These are phyloP conservation scores for Dinoponera quadriceps DNA, from an alignment of 1,140 invertebrate genomes.

Conservation along the genomic window DNA sequence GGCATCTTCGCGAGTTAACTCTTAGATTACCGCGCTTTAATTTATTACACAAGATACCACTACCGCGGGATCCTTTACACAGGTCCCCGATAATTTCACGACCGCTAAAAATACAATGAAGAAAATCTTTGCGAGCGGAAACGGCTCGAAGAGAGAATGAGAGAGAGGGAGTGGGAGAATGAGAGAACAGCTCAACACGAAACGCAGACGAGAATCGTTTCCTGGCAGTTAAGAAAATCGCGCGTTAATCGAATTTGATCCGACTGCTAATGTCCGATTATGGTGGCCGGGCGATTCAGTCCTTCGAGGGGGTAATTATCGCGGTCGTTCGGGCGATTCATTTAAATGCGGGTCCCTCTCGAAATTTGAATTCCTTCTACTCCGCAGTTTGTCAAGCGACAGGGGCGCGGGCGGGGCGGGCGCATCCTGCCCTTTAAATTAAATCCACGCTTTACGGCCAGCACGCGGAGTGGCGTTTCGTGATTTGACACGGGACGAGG, in stretches of 20 bases:
- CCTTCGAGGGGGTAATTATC: constrained; percentile 53
- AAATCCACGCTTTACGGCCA: constrained; percentile 61
- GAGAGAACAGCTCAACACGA: too few relatives aligned
- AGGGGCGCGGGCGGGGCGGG: constrained; percentile 4
- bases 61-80: constrained; percentile 7
- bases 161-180: too few relatives aligned
- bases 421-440: constrained; percentile 59
- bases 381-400: constrained; percentile 24
- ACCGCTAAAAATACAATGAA: not conserved
- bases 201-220: not conserved
- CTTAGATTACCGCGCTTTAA: constrained; percentile 54
- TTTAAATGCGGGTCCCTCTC: constrained; percentile 64
- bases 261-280: constrained; percentile 60
- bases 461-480: constrained; percentile 48
- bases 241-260: constrained; percentile 25
- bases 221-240: not conserved
- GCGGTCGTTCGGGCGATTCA: constrained; percentile 52
- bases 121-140: not conserved
- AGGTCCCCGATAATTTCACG: constrained; percentile 28
- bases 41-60: constrained; percentile 48
- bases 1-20: constrained; percentile 54
- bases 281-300: constrained; percentile 33
- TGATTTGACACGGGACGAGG: constrained; percentile 55
- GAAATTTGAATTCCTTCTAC: constrained; percentile 50
- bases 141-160: not conserved